A percentile compares a stretch with the other conserved stretches of the same genome.
phyloP scores from a whole-genome alignment of 2,888 invertebrate species.

The Ariolimax columbianus region DNA sequence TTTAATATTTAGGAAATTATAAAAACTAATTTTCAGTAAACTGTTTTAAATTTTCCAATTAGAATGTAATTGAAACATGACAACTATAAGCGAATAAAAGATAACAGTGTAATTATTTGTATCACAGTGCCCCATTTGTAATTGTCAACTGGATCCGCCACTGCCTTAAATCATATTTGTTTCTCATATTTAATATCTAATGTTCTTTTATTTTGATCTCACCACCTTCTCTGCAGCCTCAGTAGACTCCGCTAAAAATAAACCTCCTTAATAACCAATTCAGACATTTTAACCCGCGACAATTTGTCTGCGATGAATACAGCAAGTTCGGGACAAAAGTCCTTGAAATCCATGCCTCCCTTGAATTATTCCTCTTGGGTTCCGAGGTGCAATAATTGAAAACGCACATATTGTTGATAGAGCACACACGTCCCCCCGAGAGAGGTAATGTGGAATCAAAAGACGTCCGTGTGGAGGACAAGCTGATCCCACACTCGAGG shows the following conservation, averaged over 20 bases:
- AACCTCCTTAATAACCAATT: conserved; percentile 4
- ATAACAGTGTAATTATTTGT: no score
- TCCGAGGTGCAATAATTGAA: conserved; percentile 33
- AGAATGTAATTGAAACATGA: no score
- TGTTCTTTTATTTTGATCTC: neutral
- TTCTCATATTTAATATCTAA: neutral
- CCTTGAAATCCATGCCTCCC: conserved; percentile 34
- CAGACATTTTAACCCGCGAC: neutral
- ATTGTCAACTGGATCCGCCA: neutral
- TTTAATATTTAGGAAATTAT: no score
- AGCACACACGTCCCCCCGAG: neutral
- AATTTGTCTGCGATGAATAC: conserved; percentile 1
- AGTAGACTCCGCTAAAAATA: neutral
- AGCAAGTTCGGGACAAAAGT: conserved; percentile 8
- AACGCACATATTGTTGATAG: conserved; percentile 33
- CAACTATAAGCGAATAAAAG: no score
- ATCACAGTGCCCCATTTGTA: neutral
- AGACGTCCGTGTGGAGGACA: neutral
- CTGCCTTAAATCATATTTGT: neutral
- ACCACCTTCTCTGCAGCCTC: neutral
- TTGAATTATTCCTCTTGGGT: conserved; percentile 16
- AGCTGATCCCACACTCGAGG: neutral
- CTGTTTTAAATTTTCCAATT: no score
- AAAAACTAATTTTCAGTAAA: no score
- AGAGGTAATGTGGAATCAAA: conserved; percentile 1